These are phyloP conservation scores for Oplegnathus fasciatus DNA, from an alignment of 2,113 vertebrate genomes.

Conservation along the genomic window DNA sequence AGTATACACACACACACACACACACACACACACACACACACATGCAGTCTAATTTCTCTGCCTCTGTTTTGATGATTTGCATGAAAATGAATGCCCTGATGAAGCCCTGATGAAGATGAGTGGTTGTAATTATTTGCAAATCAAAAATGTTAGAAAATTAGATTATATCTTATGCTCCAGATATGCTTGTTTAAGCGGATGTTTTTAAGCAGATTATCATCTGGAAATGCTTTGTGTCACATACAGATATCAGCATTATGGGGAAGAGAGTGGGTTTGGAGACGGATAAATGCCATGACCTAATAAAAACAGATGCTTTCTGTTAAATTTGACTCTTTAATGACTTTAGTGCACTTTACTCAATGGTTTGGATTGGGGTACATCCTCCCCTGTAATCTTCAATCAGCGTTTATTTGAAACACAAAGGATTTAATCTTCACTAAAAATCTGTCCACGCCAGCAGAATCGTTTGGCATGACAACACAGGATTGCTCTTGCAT, in stretches of 20 bases:
- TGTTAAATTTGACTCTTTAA: slow-evolving; percentile 21
- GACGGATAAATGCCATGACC: slow-evolving; percentile 11
- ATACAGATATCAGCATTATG: slow-evolving; percentile 12
- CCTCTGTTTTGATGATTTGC: slow-evolving; percentile 44
- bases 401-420: slow-evolving; percentile 31
- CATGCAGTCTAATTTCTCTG: neutral
- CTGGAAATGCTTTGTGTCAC: slow-evolving; percentile 40
- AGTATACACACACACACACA: neutral
- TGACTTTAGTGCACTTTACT: slow-evolving; percentile 14
- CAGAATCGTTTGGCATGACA: slow-evolving; percentile 11
- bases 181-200: slow-evolving; percentile 52
- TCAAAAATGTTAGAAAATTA: slow-evolving; percentile 56
- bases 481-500: neutral
- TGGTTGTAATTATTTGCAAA: slow-evolving; percentile 65
- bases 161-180: slow-evolving; percentile 62
- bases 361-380: slow-evolving; percentile 5
- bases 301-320: slow-evolving; percentile 20
- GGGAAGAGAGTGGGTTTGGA: slow-evolving; percentile 1
- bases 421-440: slow-evolving; percentile 18
- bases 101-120: slow-evolving; percentile 56
- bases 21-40: neutral
- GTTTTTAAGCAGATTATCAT: slow-evolving; percentile 60
- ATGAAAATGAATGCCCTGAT: slow-evolving; percentile 50
- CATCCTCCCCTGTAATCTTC: slow-evolving; percentile 18
- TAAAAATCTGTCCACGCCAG: neutral